Evolutionary conservation across 2,797 vertebrate genomes (phyloP), one percentile per base, ranked within the genome.

Genomic region (Ciconia nigra): DNA sequence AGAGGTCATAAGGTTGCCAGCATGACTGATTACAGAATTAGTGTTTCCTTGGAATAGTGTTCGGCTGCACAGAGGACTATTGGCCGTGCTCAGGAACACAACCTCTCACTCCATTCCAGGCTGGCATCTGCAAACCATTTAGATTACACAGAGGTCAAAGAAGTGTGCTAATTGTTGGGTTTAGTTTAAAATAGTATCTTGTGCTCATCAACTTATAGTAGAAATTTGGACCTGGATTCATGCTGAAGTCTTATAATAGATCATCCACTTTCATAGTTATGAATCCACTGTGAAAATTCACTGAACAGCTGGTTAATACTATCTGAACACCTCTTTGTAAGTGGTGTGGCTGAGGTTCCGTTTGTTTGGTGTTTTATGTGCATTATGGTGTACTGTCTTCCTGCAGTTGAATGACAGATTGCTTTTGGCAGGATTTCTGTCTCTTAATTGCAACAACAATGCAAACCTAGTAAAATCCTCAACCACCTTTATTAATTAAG

Each of bases 361-460:
- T 78, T 93, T 73, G 41, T 87, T 89, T 63, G 62, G n/a, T 63
- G 41, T 4, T 78, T 81, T 79, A 16, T 70, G 77, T 89, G 69
- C 54, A 14, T 82, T 81, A 49, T 25, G 69, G 9, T 62, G 37
- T 55, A 26, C 55, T 84, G 6, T 62, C 44, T 67, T 86, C 49
- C 65, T 90, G 55, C 51, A 66, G 76, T 4, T 84, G 69, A 96
- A 52, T 66, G 87, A 72, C 62, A 51, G 65, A 76, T 79, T 83
- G 62, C 72, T 93, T 82, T 91, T 83, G 82, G 93, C 66, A 77
- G 66, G 44, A 88, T 66, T 95, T 85, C 83, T 78, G 81, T 94
- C 89, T 93, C 82, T 65, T 74, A 33, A 78, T 67, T 71, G 71
- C 83, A 93, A 63, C 81, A 93, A 55, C 83, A 93, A 94, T 92